Evolutionary conservation across 1,140 invertebrate species (phyloP), one percentile per base, ranked within the genome.

Genomic region (Phortica variegata): DNA sequence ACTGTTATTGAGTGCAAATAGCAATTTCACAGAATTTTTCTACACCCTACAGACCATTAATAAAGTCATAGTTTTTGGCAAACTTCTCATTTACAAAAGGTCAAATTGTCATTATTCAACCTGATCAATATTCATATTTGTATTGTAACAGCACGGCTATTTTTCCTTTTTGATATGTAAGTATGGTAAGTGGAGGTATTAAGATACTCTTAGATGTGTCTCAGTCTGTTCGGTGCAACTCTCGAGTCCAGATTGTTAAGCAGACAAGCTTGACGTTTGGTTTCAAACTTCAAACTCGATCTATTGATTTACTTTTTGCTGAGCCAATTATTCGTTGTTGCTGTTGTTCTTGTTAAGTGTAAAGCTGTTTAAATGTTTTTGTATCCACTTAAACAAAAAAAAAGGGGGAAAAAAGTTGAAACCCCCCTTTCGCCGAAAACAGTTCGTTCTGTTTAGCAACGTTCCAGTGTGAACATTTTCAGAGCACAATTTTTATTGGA

Each of bases 1-100:
- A 43, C 39, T 49, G 69, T 73, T 73, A 73, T 73, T 73, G 70
- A 73, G 70, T 73, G 70, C 69, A 73, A 73, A 73, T 73, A 73
- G 70, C 70, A 73, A 73, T 73, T 73, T 73, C 61, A 51, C 63
- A 66, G 65, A 60, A 70, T 68, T 72, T 65, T 68, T 53, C 57
- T 60, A 3, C 57, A 47, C 56, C 51, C 42, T 18, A 12, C 15
- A 54, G 49, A 52, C 59, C 52, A 60, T 50, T 62, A 51, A 43
- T 43, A 43, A 29, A 47, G 56, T 65, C 37, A 38, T 32, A 46
- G 17, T n/a, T n/a, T 34, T n/a, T 9, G 8, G 1, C 18, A 20
- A 9, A 6, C 10, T 26, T 9, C 21, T 4, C 12, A 12, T 36
- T 29, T 9, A 31, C 12, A 7, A 29, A 29, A 12, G 12, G 13